Evolutionary conservation across 1,140 invertebrate genomes (phyloP), one percentile per base, ranked within the genome.

Genomic region (Muscidifurax raptorellus): DNA sequence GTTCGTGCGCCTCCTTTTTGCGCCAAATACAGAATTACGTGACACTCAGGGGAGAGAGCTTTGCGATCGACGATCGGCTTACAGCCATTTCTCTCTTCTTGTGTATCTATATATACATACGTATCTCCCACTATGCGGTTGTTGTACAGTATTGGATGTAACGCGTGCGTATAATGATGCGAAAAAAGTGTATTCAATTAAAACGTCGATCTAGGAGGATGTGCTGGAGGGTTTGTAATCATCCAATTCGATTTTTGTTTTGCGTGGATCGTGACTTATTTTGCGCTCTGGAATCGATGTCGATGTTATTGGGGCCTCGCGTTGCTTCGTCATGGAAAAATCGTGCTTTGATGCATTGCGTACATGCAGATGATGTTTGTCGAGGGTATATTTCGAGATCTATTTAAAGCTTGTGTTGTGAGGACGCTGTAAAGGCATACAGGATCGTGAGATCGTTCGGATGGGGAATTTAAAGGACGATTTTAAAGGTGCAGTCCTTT

Each of bases 11-110:
- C 75, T 84, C 78, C 52, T 84, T 81, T 84, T 82, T 81, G 72
- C 71, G 72, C 83, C 83, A 84, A 84, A 84, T 84, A 77, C 83
- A 77, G 79, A 85, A 81, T 85, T 85, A 85, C 83, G 79, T 40
- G 79, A 81, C 83, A 85, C 71, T 84, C 67, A 27, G 15, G 22
- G 47, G 69, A 72, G 71, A 71, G 22, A 47, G 5, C 32, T 36
- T 7, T 36, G 32, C 32, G 32, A 36, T 36, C 12, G 72, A 44
- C 64, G 75, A 72, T 67, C 71, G 80, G 25, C 47, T 82, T 80
- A 28, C n/a, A 28, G n/a, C 27, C 79, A 25, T 80, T 81, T 81
- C 79, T 72, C 67, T 72, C 67, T 30, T 7, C 44, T 7, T 44
- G 0, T 28, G 30, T 28, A 18, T 36, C 52, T 36, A 2, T 36